These are phyloP conservation scores for Bimastos eiseni DNA, from an alignment of 2,888 invertebrate genomes.

Conservation along the genomic window DNA sequence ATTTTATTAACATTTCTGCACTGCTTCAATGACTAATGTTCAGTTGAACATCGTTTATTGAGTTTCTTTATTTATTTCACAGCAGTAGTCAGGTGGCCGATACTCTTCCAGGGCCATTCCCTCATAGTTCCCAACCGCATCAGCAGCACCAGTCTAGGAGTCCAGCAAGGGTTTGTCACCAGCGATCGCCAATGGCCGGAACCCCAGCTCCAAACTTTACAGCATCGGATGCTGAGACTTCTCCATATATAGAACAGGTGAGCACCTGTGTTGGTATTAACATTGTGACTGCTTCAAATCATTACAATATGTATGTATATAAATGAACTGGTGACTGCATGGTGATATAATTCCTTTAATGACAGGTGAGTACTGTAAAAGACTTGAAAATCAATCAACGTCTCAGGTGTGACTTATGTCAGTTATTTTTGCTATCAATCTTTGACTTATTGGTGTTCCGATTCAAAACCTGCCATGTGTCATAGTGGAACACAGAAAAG, in stretches of 20 bases:
- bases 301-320: not conserved
- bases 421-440: not conserved
- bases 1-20: no score
- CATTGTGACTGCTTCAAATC: not conserved
- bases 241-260: not conserved
- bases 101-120: not conserved
- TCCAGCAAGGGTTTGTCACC: not conserved
- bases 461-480: not conserved
- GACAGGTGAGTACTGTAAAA: no score
- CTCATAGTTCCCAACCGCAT: not conserved
- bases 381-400: not conserved
- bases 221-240: not conserved
- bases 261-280: not conserved
- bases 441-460: not conserved
- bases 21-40: no score
- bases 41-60: not conserved
- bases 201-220: not conserved
- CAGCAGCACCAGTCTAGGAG: not conserved
- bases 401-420: not conserved
- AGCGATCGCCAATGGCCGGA: not conserved
- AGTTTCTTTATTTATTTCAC: not conserved
- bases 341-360: no score
- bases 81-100: conserved; percentile 19
- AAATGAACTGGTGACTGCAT: not conserved
- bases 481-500: not conserved